These are phyloP conservation scores for Anguilla obscura DNA, from an alignment of 2,797 vertebrate genomes.

Conservation along the genomic window DNA sequence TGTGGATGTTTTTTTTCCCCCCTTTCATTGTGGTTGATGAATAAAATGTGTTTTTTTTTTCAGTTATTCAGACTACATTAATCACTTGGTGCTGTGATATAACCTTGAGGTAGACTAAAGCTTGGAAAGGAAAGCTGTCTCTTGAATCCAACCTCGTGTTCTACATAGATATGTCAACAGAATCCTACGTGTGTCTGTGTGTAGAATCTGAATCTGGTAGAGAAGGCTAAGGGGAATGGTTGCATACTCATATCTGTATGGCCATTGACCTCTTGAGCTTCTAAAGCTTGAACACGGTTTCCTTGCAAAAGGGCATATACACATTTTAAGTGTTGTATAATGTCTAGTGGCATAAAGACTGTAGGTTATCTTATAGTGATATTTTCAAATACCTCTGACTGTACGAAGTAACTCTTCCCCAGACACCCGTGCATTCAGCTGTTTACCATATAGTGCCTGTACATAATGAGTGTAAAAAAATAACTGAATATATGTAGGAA, in stretches of 20 bases:
- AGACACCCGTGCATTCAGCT: background rate
- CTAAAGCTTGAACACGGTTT: background rate
- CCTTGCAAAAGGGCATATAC: background rate
- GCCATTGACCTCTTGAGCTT: background rate
- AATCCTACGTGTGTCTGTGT: background rate
- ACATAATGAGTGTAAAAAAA: background rate
- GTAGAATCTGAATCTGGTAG: background rate
- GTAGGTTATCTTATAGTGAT: background rate
- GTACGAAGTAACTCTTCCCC: background rate
- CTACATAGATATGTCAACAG: background rate
- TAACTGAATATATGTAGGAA: background rate
- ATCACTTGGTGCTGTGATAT: background rate
- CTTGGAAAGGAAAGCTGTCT: background rate
- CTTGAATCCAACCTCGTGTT: background rate
- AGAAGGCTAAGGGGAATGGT: background rate
- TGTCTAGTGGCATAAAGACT: background rate
- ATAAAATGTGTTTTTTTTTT: constrained; percentile 1
- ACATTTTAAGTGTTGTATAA: background rate
- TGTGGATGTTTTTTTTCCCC: background rate
- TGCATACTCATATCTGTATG: background rate
- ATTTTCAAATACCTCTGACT: background rate
- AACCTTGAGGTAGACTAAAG: background rate
- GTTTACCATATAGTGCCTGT: background rate
- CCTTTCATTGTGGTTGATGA: background rate
- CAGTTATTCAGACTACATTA: background rate